Conservation (phyloP, 1,140 invertebrate species). For the Limonius californicus region DNA sequence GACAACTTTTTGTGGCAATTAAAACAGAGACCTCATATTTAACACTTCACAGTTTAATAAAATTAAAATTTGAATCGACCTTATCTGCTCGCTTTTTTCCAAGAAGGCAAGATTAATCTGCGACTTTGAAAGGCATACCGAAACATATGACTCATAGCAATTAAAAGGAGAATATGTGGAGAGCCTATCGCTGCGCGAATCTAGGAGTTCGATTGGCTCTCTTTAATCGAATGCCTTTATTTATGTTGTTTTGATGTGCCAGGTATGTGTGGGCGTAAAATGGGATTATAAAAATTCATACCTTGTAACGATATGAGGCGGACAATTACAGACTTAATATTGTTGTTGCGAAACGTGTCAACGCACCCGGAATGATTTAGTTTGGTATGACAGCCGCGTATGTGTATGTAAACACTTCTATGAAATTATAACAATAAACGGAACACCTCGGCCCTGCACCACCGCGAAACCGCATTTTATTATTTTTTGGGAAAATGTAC, state of each 20-base stretch:
- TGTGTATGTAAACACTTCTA: not conserved
- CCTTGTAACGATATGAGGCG: not conserved
- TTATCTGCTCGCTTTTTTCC: too few relatives aligned
- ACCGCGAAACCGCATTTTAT: too few relatives aligned
- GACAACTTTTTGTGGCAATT: too few relatives aligned
- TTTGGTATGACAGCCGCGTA: not conserved
- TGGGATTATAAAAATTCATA: not conserved
- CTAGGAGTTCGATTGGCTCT: too few relatives aligned
- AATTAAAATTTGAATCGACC: too few relatives aligned
- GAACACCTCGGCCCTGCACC: too few relatives aligned
- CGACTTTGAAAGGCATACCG: too few relatives aligned
- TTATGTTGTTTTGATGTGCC: not conserved
- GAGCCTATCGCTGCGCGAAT: too few relatives aligned
- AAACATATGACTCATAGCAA: too few relatives aligned
- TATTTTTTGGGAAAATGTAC: not conserved
- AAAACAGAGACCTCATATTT: too few relatives aligned
- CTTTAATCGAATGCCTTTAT: not conserved
- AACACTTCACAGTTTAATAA: too few relatives aligned
- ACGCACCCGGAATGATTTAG: slow-evolving; percentile 1
- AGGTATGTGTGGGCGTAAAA: slow-evolving; percentile 1
- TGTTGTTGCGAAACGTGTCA: not conserved
- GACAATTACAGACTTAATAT: not conserved
- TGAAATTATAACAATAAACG: not conserved
- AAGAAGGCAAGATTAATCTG: too few relatives aligned
- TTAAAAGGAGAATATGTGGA: not conserved